These are phyloP conservation scores for Metacarcinus magister DNA, from an alignment of 2,888 invertebrate species.

Conservation along the genomic window DNA sequence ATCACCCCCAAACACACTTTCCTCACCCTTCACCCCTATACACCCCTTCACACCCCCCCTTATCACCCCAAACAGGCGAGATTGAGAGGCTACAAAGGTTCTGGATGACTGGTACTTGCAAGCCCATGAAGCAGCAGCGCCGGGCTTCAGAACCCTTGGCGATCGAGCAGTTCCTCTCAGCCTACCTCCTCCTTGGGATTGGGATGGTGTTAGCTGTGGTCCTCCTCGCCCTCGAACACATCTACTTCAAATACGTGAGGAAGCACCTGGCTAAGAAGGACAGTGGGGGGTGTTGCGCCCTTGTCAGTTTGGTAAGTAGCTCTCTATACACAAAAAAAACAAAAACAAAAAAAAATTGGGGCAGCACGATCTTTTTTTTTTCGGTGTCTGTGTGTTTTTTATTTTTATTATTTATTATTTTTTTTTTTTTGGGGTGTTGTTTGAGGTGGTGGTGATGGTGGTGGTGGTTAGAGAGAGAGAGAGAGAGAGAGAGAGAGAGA, in stretches of 20 bases:
- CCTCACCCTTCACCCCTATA: background rate
- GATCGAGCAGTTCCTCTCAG: constrained; percentile 97
- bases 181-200: constrained; percentile 96
- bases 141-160: constrained; percentile 95
- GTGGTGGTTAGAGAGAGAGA: background rate
- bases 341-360: too few relatives aligned
- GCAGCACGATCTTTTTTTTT: too few relatives aligned
- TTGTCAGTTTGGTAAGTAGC: background rate
- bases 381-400: too few relatives aligned
- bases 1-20: background rate
- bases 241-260: constrained; percentile 97
- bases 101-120: constrained; percentile 99
- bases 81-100: constrained; percentile 94
- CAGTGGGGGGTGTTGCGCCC: constrained; percentile 95
- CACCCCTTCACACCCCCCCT: background rate
- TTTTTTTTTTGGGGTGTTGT: too few relatives aligned
- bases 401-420: too few relatives aligned
- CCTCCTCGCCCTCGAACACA: constrained; percentile 94
- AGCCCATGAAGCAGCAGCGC: constrained; percentile 94
- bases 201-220: constrained; percentile 96
- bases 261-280: constrained; percentile 94
- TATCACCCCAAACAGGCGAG: constrained; percentile 88
- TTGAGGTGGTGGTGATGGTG: too few relatives aligned
- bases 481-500: background rate
- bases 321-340: too few relatives aligned